A percentile compares a stretch with the other conserved stretches of the same genome.
Conservation (phyloP, 2,888 invertebrate species). For the Lamellibrachia satsuma region DNA sequence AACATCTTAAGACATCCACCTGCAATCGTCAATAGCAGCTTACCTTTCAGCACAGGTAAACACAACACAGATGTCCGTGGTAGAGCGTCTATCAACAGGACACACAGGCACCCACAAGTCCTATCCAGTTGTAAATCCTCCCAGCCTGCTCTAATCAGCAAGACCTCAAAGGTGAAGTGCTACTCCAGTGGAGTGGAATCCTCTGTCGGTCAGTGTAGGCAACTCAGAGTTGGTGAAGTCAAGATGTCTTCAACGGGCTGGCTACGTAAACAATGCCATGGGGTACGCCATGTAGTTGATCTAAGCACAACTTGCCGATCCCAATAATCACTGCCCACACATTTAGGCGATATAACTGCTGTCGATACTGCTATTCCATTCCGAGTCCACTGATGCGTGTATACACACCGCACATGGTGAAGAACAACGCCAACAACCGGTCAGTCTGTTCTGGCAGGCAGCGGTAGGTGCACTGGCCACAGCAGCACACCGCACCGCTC, state of each 20-base stretch:
- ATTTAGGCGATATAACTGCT: not conserved
- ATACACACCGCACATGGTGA: not conserved
- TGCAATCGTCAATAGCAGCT: not conserved
- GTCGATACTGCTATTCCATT: not conserved
- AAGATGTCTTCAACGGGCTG: not conserved
- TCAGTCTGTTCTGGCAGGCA: not conserved
- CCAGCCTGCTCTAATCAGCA: not conserved
- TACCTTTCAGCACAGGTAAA: conserved; percentile 13
- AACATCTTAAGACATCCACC: conserved; percentile 1
- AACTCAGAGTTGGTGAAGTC: not conserved
- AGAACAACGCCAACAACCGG: not conserved
- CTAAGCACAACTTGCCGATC: not conserved
- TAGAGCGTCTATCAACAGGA: not conserved
- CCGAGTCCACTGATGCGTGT: not conserved
- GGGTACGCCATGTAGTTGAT: not conserved
- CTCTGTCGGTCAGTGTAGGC: not conserved
- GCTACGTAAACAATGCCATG: not conserved
- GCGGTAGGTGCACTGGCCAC: not conserved
- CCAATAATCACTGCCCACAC: not conserved
- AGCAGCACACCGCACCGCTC: not conserved
- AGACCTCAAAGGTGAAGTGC: not conserved
- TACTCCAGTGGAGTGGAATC: not conserved
- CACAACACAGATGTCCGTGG: not conserved
- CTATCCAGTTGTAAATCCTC: not conserved
- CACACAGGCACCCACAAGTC: not conserved